Evolutionary conservation across 1,140 invertebrate genomes (phyloP).

Genomic region (Harpegnathos saltator): DNA sequence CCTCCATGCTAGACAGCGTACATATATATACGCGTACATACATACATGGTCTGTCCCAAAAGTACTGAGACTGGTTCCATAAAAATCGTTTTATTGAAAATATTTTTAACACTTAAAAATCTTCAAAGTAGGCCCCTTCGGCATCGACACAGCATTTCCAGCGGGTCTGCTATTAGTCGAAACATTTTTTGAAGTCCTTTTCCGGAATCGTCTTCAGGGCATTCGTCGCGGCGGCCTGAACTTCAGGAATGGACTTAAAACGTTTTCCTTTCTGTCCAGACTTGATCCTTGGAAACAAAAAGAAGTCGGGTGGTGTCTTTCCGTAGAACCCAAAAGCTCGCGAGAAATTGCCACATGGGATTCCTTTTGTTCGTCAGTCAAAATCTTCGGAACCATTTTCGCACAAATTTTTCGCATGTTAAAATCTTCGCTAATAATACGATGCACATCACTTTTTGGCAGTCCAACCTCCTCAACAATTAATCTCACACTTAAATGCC

Average conservation of each 20-base stretch:
- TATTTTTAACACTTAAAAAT: not conserved
- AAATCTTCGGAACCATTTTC: not conserved
- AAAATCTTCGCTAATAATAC: not conserved
- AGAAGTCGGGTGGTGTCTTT: too few species aligned
- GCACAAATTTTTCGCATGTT: not conserved
- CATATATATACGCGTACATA: not conserved
- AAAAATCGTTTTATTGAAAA: too few species aligned
- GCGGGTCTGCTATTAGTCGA: not conserved
- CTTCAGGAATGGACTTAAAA: not conserved
- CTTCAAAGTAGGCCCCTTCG: not conserved
- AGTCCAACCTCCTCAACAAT: not conserved
- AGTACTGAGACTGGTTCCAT: too few species aligned
- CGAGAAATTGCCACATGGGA: too few species aligned
- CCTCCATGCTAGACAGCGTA: not conserved
- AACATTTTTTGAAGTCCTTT: not conserved
- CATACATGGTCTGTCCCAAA: constrained; percentile 1
- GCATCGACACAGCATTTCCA: not conserved
- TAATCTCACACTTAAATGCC: too few species aligned
- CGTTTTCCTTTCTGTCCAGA: too few species aligned
- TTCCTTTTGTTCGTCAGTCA: too few species aligned
- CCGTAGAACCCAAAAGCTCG: too few species aligned
- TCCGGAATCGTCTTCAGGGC: not conserved
- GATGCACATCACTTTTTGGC: not conserved
- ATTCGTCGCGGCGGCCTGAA: not conserved
- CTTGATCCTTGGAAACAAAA: too few species aligned